Percentiles rank a stretch among this genome's conserved stretches.
Conservation (phyloP, 2,797 vertebrate genomes). For the Silurus aristotelis region DNA sequence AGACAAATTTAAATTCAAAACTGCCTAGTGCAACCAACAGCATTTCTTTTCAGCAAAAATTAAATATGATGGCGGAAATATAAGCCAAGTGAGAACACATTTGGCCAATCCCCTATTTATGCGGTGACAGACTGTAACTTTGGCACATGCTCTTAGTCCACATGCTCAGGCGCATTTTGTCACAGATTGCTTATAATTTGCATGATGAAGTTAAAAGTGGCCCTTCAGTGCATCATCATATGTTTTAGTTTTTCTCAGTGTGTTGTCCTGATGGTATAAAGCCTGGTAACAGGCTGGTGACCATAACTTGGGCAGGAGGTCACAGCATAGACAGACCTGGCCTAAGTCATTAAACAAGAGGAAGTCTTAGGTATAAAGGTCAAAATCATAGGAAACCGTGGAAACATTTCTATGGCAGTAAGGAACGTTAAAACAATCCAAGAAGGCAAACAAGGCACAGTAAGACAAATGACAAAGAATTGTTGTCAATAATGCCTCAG, state of each 20-base stretch:
- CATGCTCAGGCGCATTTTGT: constrained; percentile 8
- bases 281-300: neutral
- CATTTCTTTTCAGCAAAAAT: neutral
- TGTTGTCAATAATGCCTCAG: too few relatives aligned
- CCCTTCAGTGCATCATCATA: constrained; percentile 13
- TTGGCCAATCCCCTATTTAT: constrained; percentile 12
- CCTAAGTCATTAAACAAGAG: neutral
- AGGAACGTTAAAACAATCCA: neutral
- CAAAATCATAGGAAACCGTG: neutral
- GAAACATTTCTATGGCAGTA: neutral
- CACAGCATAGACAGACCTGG: neutral
- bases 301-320: neutral
- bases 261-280: constrained; percentile 10
- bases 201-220: constrained; percentile 35
- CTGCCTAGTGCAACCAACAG: neutral
- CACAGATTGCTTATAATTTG: constrained; percentile 39
- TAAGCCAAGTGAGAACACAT: neutral
- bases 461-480: constrained; percentile 2
- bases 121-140: constrained; percentile 27
- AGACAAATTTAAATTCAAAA: constrained; percentile 2
- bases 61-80: neutral
- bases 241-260: constrained; percentile 11
- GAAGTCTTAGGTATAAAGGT: neutral
- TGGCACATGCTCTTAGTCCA: constrained; percentile 28
- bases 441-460: neutral